Conservation (phyloP, 2,888 invertebrate genomes). For the Mallateleia sp. region DNA sequence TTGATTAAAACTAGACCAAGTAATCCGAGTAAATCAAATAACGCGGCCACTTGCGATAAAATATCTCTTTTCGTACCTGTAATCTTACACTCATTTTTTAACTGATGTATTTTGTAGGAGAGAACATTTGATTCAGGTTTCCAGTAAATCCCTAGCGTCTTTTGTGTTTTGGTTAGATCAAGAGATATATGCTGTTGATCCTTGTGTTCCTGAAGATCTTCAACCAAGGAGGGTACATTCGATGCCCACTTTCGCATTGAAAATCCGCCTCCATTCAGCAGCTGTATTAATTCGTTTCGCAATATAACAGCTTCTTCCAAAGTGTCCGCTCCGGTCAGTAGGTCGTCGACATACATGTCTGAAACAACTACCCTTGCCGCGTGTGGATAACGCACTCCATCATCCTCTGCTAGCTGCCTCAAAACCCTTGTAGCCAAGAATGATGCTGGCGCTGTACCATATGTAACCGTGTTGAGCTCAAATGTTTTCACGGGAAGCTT, state of each 20-base stretch:
- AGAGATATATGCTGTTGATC: background rate
- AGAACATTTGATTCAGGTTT: background rate
- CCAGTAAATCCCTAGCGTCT: conserved; percentile 8
- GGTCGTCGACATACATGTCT: conserved; percentile 39
- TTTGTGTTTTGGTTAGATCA: conserved; percentile 9
- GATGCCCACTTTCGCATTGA: conserved; percentile 37
- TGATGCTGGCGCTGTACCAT: conserved; percentile 23
- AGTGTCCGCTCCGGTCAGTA: background rate
- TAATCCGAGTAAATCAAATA: conserved; percentile 22
- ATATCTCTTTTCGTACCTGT: background rate
- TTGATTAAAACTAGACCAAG: background rate
- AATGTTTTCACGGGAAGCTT: background rate
- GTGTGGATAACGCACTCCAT: conserved; percentile 24
- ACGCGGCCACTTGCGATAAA: background rate
- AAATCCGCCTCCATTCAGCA: background rate
- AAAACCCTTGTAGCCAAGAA: background rate
- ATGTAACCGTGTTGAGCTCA: conserved; percentile 26
- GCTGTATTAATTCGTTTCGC: background rate
- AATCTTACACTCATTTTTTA: background rate
- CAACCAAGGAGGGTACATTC: no score
- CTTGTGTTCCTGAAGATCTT: background rate
- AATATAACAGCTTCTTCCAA: background rate
- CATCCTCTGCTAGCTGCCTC: background rate
- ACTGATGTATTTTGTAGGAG: background rate
- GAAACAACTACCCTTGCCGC: background rate